phyloP scores from a whole-genome alignment of 1,140 invertebrate genomes.

The Penaeus japonicus region DNA sequence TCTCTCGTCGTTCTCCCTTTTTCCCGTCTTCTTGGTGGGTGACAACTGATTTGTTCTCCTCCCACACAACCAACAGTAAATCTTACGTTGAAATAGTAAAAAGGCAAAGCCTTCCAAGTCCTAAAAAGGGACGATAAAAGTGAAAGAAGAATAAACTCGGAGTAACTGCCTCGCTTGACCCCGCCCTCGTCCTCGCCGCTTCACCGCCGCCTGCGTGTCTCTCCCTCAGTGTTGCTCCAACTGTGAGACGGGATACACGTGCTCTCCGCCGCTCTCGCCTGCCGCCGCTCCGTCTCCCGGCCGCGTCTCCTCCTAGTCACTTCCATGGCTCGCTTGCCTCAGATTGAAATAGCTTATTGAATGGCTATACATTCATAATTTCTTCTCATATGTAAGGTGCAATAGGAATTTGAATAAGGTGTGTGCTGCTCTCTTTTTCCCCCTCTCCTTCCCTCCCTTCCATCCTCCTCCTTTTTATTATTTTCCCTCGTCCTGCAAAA shows the following conservation, averaged over 20 bases:
- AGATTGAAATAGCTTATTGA: neutral
- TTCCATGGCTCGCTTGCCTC: conserved; percentile 26
- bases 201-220: conserved; percentile 18
- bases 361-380: neutral
- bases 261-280: neutral
- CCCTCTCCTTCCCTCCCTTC: too few species aligned
- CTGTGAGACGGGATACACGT: conserved; percentile 25
- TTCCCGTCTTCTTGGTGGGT: too few species aligned
- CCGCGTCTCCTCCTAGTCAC: conserved; percentile 25
- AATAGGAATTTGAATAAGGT: conserved; percentile 4
- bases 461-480: too few species aligned
- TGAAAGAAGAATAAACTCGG: neutral
- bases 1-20: neutral
- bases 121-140: neutral
- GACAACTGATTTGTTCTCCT: too few species aligned
- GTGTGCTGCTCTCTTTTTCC: neutral
- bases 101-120: neutral
- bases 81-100: too few species aligned
- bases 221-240: conserved; percentile 31
- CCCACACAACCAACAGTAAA: too few species aligned
- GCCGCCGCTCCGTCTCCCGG: conserved; percentile 17
- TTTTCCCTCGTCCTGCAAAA: too few species aligned
- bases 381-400: conserved; percentile 1
- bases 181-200: neutral
- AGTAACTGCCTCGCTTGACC: conserved; percentile 15